phyloP scores from a whole-genome alignment of 2,113 vertebrate genomes.

The crab-eating macaque (Macaca fascicularis) region DNA sequence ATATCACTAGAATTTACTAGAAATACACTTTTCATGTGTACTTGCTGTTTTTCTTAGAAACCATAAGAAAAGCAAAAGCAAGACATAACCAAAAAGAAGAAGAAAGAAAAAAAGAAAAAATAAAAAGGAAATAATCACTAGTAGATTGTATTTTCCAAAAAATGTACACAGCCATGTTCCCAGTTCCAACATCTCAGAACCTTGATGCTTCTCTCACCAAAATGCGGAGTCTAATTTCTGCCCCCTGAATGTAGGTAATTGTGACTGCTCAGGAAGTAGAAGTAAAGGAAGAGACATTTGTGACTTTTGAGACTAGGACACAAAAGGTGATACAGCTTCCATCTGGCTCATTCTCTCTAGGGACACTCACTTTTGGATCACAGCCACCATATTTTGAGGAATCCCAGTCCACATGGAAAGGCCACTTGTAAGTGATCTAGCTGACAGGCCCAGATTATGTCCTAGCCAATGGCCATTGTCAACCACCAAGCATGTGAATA shows the following conservation, averaged over 20 bases:
- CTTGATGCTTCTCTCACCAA: neutral
- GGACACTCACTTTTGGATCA: neutral
- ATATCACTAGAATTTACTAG: neutral
- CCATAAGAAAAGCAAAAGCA: neutral
- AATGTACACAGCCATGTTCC: neutral
- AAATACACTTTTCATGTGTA: neutral
- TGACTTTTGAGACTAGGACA: neutral
- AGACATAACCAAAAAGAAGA: neutral
- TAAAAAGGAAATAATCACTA: neutral
- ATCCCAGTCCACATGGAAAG: neutral
- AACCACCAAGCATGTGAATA: neutral
- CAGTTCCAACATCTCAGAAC: neutral
- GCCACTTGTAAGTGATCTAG: neutral
- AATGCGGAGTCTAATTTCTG: neutral
- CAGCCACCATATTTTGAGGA: neutral
- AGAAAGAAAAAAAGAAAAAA: neutral
- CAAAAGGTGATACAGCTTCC: neutral
- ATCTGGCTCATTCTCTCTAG: neutral
- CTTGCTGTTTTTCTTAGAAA: slow-evolving; percentile 21
- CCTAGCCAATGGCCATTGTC: neutral
- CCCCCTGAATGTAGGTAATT: neutral
- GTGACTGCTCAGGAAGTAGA: neutral
- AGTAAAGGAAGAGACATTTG: neutral
- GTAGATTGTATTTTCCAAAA: neutral
- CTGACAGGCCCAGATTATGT: neutral